phyloP scores from a whole-genome alignment of 2,113 vertebrate species.

The Cettia cetti region DNA sequence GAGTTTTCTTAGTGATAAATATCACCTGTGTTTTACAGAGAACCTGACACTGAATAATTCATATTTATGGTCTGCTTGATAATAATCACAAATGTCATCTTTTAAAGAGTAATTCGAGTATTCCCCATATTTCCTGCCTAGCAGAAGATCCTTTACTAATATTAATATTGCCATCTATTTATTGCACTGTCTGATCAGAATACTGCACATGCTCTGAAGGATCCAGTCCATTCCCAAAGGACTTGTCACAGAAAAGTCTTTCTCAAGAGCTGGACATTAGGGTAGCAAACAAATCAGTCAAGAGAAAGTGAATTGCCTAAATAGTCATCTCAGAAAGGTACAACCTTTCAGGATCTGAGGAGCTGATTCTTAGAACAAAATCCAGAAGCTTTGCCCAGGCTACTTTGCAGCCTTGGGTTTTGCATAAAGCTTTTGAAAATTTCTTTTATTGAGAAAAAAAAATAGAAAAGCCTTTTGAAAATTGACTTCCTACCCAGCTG shows the following conservation, averaged over 20 bases:
- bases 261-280: neutral
- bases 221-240: neutral
- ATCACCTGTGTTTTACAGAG: neutral
- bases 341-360: neutral
- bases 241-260: neutral
- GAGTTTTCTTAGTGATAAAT: neutral
- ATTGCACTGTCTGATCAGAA: neutral
- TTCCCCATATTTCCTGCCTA: neutral
- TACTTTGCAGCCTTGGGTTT: neutral
- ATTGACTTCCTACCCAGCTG: neutral
- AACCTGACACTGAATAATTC: neutral
- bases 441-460: neutral
- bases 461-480: neutral
- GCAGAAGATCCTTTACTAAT: neutral
- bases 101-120: neutral
- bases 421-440: neutral
- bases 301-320: neutral
- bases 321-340: neutral
- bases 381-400: neutral
- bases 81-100: neutral
- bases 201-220: neutral
- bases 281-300: neutral
- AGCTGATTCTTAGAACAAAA: neutral
- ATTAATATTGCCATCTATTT: neutral
- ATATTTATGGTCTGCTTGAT: neutral